Percentiles rank a stretch among this genome's conserved stretches.
Evolutionary conservation across 2,797 vertebrate species (phyloP).

Genomic region (Sebastes trivittatus): DNA sequence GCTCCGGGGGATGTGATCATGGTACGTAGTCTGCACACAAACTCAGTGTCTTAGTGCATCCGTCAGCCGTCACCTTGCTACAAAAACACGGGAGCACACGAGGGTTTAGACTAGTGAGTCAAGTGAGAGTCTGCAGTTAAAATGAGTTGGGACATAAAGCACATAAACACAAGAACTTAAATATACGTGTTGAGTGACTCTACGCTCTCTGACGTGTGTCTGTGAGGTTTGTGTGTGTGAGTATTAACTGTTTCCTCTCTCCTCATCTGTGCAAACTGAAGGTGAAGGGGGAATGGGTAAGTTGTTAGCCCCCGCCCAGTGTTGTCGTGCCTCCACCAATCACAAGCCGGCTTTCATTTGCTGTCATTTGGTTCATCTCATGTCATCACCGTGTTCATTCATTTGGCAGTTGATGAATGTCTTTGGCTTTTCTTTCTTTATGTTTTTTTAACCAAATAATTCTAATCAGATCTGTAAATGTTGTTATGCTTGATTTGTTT

Average conservation of each 20-base stretch:
- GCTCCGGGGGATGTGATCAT: slow-evolving; percentile 95
- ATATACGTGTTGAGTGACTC: not conserved
- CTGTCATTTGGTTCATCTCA: slow-evolving; percentile 48
- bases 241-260: slow-evolving; percentile 82
- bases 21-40: slow-evolving; percentile 79
- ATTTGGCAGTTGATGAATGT: slow-evolving; percentile 57
- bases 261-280: slow-evolving; percentile 88
- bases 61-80: not conserved
- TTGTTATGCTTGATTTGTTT: not conserved
- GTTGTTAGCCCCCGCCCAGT: slow-evolving; percentile 69
- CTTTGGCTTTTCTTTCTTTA: not conserved
- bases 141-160: too few species aligned
- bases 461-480: not conserved
- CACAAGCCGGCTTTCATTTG: slow-evolving; percentile 44
- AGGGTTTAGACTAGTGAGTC: too few species aligned
- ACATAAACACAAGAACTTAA: not conserved
- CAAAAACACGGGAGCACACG: not conserved
- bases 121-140: too few species aligned
- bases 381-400: slow-evolving; percentile 42
- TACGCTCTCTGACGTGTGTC: not conserved
- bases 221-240: not conserved
- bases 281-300: slow-evolving; percentile 97
- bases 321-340: slow-evolving; percentile 67
- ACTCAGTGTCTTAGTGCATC: not conserved
- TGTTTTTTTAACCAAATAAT: not conserved